Evolutionary conservation across 2,113 vertebrate species (phyloP), one percentile per base, ranked within the genome.

Genomic region (Neolamprologus brichardi): DNA sequence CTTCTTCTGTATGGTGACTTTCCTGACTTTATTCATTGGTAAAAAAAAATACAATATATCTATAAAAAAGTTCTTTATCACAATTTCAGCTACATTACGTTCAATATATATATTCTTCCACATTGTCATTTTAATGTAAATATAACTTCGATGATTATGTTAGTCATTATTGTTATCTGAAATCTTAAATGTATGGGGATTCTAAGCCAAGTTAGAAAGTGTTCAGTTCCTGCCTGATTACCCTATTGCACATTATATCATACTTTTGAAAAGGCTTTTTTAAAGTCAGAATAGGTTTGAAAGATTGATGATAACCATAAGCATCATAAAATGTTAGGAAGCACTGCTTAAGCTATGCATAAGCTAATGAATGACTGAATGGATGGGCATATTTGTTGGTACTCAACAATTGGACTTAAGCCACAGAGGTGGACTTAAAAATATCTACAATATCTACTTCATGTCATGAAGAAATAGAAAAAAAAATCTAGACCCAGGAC

Each of bases 351-450:
- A 62, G 9, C n/a, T 41, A 83, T 78, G 70, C 82, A 89, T 62
- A 72, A 88, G 81, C 83, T 72, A 83, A 89, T 92, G 88, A 88
- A 89, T 90, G 91, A 91, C 81, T 93, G 89, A 88, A 94, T 87
- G 82, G 92, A 93, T 92, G 89, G 64, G 85, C 75, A 30, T 82
- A 84, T 88, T 87, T 83, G 82, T 89, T 82, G 78, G 87, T 88
- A 89, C 87, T 91, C 92, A 93, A 93, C 10, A 82, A 93, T 92
- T 93, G 93, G 93, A 95, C 90, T 88, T 25, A 91, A 96, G 95
- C 92, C 95, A 92, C 90, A 39, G 60, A 37, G 32, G 32, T 37
- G 32, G 32, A 18, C 60, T 37, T 64, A 34, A 64, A 64, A 62
- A 64, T 60, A 62, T 62, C 58, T 32, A 62, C 5, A 37, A 64